phyloP scores from a whole-genome alignment of 2,888 invertebrate genomes.

The Diplolepis rosae region DNA sequence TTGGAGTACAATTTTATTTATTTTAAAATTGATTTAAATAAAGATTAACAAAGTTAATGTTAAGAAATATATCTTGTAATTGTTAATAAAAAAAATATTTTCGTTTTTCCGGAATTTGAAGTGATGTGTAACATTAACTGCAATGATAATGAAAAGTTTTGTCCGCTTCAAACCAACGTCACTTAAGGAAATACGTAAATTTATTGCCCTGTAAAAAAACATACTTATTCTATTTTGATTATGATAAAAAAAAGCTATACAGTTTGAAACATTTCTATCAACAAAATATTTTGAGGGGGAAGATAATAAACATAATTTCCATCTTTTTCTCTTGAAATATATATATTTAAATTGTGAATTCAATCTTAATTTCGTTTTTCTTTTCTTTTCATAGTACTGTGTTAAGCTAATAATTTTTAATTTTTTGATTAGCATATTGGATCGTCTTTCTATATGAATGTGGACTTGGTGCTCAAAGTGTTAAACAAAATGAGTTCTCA shows the following conservation, averaged over 20 bases:
- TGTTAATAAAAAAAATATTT: no score
- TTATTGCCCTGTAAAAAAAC: no score
- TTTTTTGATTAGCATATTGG: background rate
- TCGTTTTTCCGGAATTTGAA: background rate
- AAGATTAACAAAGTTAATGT: no score
- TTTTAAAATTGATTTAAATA: background rate
- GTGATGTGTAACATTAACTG: background rate
- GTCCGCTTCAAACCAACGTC: background rate
- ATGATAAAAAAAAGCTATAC: background rate
- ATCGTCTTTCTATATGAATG: background rate
- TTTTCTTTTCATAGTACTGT: background rate
- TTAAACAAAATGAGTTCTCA: background rate
- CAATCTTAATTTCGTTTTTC: background rate
- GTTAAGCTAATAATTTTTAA: background rate
- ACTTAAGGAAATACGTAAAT: no score
- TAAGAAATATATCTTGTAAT: no score
- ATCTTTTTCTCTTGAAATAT: background rate
- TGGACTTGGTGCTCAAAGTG: background rate
- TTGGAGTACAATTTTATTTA: background rate
- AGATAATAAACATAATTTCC: no score
- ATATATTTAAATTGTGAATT: background rate
- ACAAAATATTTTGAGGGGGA: no score
- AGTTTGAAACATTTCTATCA: no score
- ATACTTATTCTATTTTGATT: background rate
- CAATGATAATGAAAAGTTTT: background rate